Percentiles rank a stretch among this genome's conserved stretches.
Conservation (phyloP, 2,888 invertebrate species). For the Eustalomyia histrio region DNA sequence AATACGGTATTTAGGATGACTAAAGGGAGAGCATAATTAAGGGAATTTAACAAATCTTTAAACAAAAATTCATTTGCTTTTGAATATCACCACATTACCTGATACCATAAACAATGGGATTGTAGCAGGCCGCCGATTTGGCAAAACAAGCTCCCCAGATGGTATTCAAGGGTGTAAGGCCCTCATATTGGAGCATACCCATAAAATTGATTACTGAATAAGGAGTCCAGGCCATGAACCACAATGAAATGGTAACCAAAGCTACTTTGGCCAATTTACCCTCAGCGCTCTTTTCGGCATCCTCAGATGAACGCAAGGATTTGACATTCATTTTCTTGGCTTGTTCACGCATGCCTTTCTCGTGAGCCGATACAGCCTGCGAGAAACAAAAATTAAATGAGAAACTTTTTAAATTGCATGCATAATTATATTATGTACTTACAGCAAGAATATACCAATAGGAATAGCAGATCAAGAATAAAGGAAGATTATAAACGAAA, state of each 20-base stretch:
- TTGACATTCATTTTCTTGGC: slow-evolving; percentile 97
- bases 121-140: slow-evolving; percentile 94
- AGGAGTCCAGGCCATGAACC: slow-evolving; percentile 96
- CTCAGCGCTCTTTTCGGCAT: slow-evolving; percentile 89
- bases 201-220: slow-evolving; percentile 90
- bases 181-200: slow-evolving; percentile 87
- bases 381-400: not conserved
- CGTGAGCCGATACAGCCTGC: slow-evolving; percentile 90
- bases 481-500: slow-evolving; percentile 88
- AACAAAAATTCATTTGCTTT: slow-evolving; percentile 56
- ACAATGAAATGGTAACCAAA: slow-evolving; percentile 92
- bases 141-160: slow-evolving; percentile 96
- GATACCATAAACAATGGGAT: slow-evolving; percentile 94
- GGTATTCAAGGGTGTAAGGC: slow-evolving; percentile 89
- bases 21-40: slow-evolving; percentile 69
- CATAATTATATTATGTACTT: slow-evolving; percentile 67
- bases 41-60: too few relatives aligned
- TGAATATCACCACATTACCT: slow-evolving; percentile 82
- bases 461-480: slow-evolving; percentile 90
- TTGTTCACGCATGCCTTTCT: slow-evolving; percentile 92
- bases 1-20: slow-evolving; percentile 83
- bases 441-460: slow-evolving; percentile 93
- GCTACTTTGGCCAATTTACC: slow-evolving; percentile 94
- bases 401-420: not conserved
- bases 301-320: slow-evolving; percentile 89